Base-by-base conservation (phyloP, 2,797 vertebrate genomes). In the Artibeus lituratus region DNA sequence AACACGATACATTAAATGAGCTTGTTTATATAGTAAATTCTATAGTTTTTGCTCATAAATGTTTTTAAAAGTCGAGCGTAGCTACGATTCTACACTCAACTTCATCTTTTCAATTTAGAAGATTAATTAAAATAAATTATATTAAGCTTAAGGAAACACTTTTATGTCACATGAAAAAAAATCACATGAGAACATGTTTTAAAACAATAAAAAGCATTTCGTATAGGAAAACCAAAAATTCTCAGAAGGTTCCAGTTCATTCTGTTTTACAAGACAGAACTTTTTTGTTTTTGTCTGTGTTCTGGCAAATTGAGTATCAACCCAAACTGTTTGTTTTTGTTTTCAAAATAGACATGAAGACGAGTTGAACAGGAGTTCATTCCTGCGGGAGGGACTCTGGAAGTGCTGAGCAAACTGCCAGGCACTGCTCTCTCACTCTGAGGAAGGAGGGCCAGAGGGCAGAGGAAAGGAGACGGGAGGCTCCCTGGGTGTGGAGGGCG, bases 11-110 rank as follows among this genome's bases (percentile, higher is more conserved):
- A 90, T 77, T 90, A 96, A 92, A 92, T 44, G 39, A 94, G 39
- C 24, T 81, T 95, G 44, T 91, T 96, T 94, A 96, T 44, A 94
- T 19, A 78, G 85, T 78, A 95, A 96, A 90, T 82, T 18, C 49
- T 86, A 84, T 69, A 73, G 87, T 44, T 95, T 92, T 81, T 84
- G 47, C 53, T 96, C 80, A 88, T 89, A 80, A 84, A 57, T 70
- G 29, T 47, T 92, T 87, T 83, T 26, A 57, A 85, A 96, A 78
- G 59, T 91, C 8, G 51, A 53, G 51, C 9, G 26, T 82, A 87
- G 32, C 44, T 84, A 84, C 9, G 92, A 80, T 84, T 81, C 53
- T 92, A 70, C 26, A 84, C 39, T 92, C 47, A 80, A 67, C 10
- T 70, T 92, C 53, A 90, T 49, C 74, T 87, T 96, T 95, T 93